These are phyloP conservation scores for Drosophila neoperkinsi DNA, from an alignment of 2,888 invertebrate genomes.

Conservation along the genomic window DNA sequence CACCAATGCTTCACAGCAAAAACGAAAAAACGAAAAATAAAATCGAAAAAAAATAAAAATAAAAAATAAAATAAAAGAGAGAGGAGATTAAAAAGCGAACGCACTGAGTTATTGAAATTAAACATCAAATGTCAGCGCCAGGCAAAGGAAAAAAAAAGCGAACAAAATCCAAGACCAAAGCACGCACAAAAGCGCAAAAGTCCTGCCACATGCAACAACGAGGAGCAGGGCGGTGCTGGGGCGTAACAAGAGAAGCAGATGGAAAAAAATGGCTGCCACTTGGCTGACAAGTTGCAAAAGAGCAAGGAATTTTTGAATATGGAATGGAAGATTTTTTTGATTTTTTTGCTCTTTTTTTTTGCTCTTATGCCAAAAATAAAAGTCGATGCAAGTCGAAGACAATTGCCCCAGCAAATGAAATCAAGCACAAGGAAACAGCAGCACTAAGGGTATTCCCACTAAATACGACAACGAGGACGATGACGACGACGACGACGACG, in stretches of 20 bases:
- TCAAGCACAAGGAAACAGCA: constrained; percentile 62
- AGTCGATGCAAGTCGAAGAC: constrained; percentile 75
- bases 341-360: neutral
- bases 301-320: constrained; percentile 74
- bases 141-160: constrained; percentile 27
- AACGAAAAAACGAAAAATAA: neutral
- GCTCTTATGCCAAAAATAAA: constrained; percentile 59
- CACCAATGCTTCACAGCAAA: constrained; percentile 46
- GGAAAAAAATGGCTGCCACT: constrained; percentile 57
- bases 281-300: constrained; percentile 79
- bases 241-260: neutral
- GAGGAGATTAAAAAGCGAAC: constrained; percentile 58
- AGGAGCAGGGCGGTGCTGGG: neutral
- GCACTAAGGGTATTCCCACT: neutral
- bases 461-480: constrained; percentile 43
- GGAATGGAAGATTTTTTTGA: constrained; percentile 17
- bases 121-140: constrained; percentile 80
- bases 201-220: constrained; percentile 67
- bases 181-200: constrained; percentile 76
- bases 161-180: constrained; percentile 44
- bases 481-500: constrained; percentile 50
- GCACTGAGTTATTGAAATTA: constrained; percentile 80
- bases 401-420: constrained; percentile 76
- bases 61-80: neutral
- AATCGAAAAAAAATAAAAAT: constrained; percentile 8